phyloP scores from a whole-genome alignment of 2,113 vertebrate species.

The Isichthys henryi region DNA sequence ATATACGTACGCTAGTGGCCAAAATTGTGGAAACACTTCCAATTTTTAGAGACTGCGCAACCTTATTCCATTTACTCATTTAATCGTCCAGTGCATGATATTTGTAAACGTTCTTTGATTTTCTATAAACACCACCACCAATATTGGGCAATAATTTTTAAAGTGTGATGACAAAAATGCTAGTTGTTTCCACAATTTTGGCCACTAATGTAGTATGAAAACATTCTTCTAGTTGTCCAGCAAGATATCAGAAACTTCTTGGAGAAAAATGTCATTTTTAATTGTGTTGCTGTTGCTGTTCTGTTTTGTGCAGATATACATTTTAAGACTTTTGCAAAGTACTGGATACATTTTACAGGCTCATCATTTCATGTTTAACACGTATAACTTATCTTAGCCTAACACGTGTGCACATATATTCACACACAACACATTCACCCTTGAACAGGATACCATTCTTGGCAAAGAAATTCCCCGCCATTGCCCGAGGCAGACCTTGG shows the following conservation, averaged over 20 bases:
- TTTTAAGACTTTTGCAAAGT: background rate
- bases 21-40: no score
- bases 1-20: background rate
- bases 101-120: no score
- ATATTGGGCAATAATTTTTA: no score
- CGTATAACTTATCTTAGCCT: background rate
- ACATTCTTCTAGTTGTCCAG: background rate
- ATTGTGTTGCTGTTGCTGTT: background rate
- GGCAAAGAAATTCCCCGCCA: background rate
- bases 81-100: no score
- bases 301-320: background rate
- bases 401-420: background rate
- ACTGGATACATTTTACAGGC: background rate
- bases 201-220: background rate
- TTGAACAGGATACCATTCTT: background rate
- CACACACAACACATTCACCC: background rate
- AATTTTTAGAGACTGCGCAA: no score
- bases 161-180: no score
- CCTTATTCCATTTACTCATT: no score
- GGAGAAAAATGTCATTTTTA: background rate
- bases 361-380: background rate
- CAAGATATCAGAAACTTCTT: background rate
- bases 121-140: no score
- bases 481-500: background rate
- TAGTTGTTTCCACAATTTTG: no score